Conservation (phyloP, 2,888 invertebrate species). For the Sphaerophoria rueppellii region DNA sequence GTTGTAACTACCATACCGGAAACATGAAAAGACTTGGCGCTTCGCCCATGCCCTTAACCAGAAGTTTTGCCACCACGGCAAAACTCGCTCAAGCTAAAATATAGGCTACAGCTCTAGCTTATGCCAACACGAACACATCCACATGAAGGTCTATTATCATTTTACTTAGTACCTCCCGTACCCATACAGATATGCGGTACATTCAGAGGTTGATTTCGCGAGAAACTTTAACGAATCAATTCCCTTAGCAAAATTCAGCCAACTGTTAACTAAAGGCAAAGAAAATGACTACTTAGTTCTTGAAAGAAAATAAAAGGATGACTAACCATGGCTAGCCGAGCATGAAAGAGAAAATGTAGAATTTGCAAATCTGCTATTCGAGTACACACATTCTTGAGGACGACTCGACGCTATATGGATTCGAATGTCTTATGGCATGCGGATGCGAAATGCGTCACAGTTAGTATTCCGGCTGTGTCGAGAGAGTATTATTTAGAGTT, state of each 20-base stretch:
- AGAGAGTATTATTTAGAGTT: no score
- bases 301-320: conserved; percentile 46
- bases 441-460: no score
- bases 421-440: no score
- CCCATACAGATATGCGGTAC: background rate
- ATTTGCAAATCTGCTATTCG: conserved; percentile 53
- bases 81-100: conserved; percentile 24
- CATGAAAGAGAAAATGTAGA: conserved; percentile 61
- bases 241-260: conserved; percentile 71
- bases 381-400: conserved; percentile 17
- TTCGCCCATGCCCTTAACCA: conserved; percentile 28
- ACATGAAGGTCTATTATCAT: conserved; percentile 24
- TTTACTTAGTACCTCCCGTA: background rate
- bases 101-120: conserved; percentile 24
- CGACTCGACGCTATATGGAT: no score
- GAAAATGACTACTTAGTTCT: conserved; percentile 55
- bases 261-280: conserved; percentile 62
- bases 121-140: conserved; percentile 13
- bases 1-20: conserved; percentile 54
- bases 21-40: conserved; percentile 55
- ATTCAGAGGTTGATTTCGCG: conserved; percentile 37
- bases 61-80: conserved; percentile 5
- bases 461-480: no score
- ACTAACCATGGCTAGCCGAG: conserved; percentile 62
- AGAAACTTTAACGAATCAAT: conserved; percentile 71